Conservation (phyloP, 2,113 vertebrate genomes). For the Caranx ignobilis region DNA sequence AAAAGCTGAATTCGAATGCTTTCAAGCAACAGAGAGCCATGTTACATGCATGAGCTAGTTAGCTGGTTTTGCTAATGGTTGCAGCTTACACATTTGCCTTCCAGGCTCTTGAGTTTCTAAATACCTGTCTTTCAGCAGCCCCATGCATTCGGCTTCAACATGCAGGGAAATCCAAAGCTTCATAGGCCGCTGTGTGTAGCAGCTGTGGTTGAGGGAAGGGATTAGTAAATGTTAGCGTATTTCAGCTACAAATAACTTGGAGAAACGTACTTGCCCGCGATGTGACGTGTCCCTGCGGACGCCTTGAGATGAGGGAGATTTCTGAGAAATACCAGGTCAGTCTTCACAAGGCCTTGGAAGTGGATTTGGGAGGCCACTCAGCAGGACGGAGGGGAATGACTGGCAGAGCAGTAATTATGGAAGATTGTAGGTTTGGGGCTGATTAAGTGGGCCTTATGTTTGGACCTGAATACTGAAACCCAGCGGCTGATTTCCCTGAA, state of each 20-base stretch:
- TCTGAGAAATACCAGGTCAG: slow-evolving; percentile 14
- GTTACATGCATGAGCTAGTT: too few relatives aligned
- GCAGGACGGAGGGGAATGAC: slow-evolving; percentile 36
- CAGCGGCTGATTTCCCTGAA: slow-evolving; percentile 53
- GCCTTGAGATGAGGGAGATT: neutral
- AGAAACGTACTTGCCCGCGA: neutral
- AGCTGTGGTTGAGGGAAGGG: too few relatives aligned
- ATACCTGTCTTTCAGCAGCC: too few relatives aligned
- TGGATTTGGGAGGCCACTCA: slow-evolving; percentile 13
- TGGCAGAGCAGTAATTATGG: slow-evolving; percentile 48
- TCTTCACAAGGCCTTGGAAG: slow-evolving; percentile 16
- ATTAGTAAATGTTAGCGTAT: neutral
- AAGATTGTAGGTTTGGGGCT: slow-evolving; percentile 47
- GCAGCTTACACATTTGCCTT: too few relatives aligned
- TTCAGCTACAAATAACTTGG: neutral
- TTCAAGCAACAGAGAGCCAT: too few relatives aligned
- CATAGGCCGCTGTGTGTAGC: too few relatives aligned
- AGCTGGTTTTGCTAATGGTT: too few relatives aligned
- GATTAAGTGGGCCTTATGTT: slow-evolving; percentile 59
- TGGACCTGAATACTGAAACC: slow-evolving; percentile 42
- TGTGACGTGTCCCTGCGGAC: too few relatives aligned
- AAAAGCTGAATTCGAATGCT: too few relatives aligned
- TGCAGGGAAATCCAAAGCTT: neutral
- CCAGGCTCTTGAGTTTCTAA: too few relatives aligned
- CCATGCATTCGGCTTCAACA: neutral